Evolutionary conservation across 2,113 vertebrate genomes (phyloP), one percentile per base, ranked within the genome.

Genomic region (Hystrix cristata): DNA sequence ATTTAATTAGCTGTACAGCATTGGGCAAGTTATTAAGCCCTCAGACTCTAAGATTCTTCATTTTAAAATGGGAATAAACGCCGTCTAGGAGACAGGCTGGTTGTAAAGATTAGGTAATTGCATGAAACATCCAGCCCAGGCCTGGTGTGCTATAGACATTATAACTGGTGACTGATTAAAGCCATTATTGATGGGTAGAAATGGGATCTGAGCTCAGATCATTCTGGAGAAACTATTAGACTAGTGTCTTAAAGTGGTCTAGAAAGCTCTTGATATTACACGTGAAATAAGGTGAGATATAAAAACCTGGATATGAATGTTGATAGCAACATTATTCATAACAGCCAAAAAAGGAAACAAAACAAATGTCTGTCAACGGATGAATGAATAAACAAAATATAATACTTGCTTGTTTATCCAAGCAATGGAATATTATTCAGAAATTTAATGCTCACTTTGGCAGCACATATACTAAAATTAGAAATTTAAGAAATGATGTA

Each of bases 21-120:
- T 19, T 72, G n/a, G 67, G 7, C 7, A 76, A 55, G n/a, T 71
- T 87, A 59, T 23, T 55, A 62, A 87, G 69, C 67, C 12, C 72
- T 89, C 46, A 69, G 69, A 60, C 19, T 78, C 6, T 71, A 25
- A 3, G 29, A 84, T 48, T 31, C n/a, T 8, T 96, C 21, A 5
- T 71, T 87, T 91, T 64, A 80, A 96, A 94, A 87, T 53, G n/a
- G 64, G 31, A 55, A 51, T 71, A 57, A 87, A 78, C 87, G 51
- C 21, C n/a, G 57, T 27, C 6, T 31, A 4, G 51, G 43, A 65
- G 27, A 76, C 15, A 74, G 59, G n/a, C 25, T 84, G 72, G 19
- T 11, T 62, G 79, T 55, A 27, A 57, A 19, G 59, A 55, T 53
- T 13, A 15, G 46, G 13, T 14, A 10, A 80, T 65, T 51, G 38